Conservation (phyloP, 2,888 invertebrate genomes). For the Silvanus unidentatus region DNA sequence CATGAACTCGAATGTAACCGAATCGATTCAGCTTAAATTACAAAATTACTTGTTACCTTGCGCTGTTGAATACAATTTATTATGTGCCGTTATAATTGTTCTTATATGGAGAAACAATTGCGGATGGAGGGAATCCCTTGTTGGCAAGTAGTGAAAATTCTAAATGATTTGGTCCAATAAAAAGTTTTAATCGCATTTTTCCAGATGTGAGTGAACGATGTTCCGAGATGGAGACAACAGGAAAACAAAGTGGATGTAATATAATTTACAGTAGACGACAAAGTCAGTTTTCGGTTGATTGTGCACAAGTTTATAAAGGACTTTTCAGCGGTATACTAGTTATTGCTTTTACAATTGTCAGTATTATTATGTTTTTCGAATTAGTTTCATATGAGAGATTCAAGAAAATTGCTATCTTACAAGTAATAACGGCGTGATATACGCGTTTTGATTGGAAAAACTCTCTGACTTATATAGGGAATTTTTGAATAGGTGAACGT, state of each 20-base stretch:
- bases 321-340: conserved; percentile 66
- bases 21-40: conserved; percentile 22
- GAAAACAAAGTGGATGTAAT: conserved; percentile 31
- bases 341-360: conserved; percentile 68
- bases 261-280: conserved; percentile 39
- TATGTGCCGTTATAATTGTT: conserved; percentile 82
- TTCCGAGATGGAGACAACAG: conserved; percentile 13
- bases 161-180: conserved; percentile 1
- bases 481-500: conserved; percentile 51
- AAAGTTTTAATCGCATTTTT: conserved; percentile 2
- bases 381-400: conserved; percentile 60
- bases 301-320: conserved; percentile 75
- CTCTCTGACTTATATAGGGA: conserved; percentile 1
- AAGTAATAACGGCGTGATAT: conserved; percentile 52
- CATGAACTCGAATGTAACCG: conserved; percentile 25
- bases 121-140: not conserved
- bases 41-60: conserved; percentile 79
- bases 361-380: conserved; percentile 82
- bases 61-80: conserved; percentile 83
- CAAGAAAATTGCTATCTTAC: conserved; percentile 60
- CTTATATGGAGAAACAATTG: conserved; percentile 85
- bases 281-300: conserved; percentile 74
- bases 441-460: conserved; percentile 3
- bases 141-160: not conserved
- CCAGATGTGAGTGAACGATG: not conserved